Conservation (phyloP, 2,888 invertebrate species). For the Heliconius cydno region DNA sequence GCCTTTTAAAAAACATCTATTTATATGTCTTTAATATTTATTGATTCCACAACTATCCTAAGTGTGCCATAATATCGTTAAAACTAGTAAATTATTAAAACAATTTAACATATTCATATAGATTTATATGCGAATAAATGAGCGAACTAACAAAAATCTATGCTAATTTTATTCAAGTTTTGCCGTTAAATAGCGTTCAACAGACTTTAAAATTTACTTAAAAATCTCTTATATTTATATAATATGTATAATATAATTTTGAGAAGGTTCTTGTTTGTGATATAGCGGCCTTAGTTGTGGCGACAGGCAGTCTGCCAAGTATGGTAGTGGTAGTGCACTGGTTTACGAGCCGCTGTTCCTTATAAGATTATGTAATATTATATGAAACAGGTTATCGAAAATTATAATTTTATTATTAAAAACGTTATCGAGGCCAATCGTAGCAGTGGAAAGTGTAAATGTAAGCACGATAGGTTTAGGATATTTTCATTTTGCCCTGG, state of each 20-base stretch:
- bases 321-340: constrained; percentile 28
- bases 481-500: too few relatives aligned
- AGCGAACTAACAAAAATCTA: neutral
- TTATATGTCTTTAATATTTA: neutral
- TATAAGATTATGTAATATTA: constrained; percentile 15
- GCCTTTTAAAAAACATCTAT: too few relatives aligned
- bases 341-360: constrained; percentile 17
- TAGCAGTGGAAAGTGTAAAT: too few relatives aligned
- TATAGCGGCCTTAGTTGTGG: constrained; percentile 27
- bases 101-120: too few relatives aligned
- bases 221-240: neutral
- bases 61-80: too few relatives aligned
- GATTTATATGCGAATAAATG: neutral
- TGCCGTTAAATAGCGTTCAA: neutral
- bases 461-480: too few relatives aligned
- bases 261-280: constrained; percentile 23
- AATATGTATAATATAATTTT: constrained; percentile 2
- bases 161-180: neutral
- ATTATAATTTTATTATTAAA: neutral
- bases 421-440: too few relatives aligned
- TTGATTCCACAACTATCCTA: neutral
- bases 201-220: neutral
- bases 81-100: too few relatives aligned
- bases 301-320: constrained; percentile 45
- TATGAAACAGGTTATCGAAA: constrained; percentile 1